These are phyloP conservation scores for Chelon labrosus DNA, from an alignment of 2,797 vertebrate species.

Conservation along the genomic window DNA sequence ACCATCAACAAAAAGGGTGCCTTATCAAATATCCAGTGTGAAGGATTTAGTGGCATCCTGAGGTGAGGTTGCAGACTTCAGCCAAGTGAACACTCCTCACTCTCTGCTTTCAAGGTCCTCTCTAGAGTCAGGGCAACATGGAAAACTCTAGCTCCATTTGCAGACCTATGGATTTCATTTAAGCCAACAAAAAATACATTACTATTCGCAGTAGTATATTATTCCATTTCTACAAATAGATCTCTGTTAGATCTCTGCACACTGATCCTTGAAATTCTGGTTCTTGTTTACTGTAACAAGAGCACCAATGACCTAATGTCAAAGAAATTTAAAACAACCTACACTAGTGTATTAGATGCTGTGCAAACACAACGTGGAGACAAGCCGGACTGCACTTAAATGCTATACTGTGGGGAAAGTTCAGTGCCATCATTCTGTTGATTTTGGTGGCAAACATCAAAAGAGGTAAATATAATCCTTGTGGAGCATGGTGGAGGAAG, in stretches of 20 bases:
- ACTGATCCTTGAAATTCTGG: not conserved
- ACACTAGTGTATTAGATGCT: not conserved
- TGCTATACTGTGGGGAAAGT: not conserved
- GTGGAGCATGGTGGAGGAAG: not conserved
- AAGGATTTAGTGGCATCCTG: no score
- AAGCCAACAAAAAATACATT: no score
- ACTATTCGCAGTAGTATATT: no score
- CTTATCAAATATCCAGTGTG: not conserved
- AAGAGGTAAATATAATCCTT: not conserved
- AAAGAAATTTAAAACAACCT: not conserved
- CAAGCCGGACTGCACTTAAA: not conserved
- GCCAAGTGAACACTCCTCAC: no score
- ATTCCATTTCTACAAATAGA: no score
- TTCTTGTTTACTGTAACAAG: not conserved
- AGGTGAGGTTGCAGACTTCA: no score
- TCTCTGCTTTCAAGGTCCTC: no score
- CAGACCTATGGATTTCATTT: no score
- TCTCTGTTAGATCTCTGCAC: no score
- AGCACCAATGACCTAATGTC: not conserved
- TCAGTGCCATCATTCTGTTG: not conserved
- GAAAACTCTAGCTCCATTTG: no score
- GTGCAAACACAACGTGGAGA: constrained; percentile 16
- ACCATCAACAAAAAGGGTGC: not conserved
- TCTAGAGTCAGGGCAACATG: no score
- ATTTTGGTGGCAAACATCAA: not conserved